A percentile compares a stretch with the other conserved stretches of the same genome.
These are phyloP conservation scores for Sterrhoptilus dennistouni DNA, from an alignment of 2,113 vertebrate species.

Conservation along the genomic window DNA sequence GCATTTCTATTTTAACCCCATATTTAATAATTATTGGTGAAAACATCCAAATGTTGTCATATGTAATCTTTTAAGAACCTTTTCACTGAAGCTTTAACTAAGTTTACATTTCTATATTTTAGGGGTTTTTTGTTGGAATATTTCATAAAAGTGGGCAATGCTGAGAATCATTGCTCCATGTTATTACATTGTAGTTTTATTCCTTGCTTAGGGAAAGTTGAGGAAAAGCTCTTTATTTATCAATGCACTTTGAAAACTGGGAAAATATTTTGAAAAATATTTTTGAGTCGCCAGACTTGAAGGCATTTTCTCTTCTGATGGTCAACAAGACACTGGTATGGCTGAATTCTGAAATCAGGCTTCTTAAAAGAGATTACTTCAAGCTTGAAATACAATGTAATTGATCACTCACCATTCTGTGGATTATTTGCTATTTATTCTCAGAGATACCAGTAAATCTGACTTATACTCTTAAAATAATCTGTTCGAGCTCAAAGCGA, in stretches of 20 bases:
- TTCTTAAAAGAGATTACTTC: not conserved
- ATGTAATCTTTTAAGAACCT: not conserved
- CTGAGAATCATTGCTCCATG: not conserved
- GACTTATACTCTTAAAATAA: not conserved
- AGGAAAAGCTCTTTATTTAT: not conserved
- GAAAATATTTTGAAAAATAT: not conserved
- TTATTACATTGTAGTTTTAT: not conserved
- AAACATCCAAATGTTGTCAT: not conserved
- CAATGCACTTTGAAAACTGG: not conserved
- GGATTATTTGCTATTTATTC: not conserved
- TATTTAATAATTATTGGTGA: not conserved
- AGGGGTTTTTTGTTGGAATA: not conserved
- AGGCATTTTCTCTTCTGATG: not conserved
- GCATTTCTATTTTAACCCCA: not conserved
- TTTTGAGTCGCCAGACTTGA: not conserved
- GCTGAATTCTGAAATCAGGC: not conserved
- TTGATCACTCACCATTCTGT: not conserved
- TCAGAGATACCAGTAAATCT: not conserved
- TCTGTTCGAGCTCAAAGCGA: not conserved
- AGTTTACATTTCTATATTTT: not conserved
- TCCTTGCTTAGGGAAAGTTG: not conserved
- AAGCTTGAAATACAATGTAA: not conserved
- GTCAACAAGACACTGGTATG: not conserved
- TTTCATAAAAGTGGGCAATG: not conserved
- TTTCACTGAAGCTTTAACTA: not conserved